Conservation (phyloP, 2,888 invertebrate genomes). For the Cosmia pyralina region DNA sequence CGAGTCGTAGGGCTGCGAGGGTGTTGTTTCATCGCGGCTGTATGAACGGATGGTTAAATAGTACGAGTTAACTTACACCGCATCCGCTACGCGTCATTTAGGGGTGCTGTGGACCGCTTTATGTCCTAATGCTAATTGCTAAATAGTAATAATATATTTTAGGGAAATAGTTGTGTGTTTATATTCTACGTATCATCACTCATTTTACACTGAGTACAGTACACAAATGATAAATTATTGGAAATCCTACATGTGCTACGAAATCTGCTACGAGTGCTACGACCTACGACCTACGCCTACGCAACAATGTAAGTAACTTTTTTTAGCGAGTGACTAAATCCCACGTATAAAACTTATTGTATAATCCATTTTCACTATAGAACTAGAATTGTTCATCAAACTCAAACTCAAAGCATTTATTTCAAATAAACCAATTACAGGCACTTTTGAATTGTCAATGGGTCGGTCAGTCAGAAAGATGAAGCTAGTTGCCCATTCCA, state of each 20-base stretch:
- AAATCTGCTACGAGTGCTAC: constrained; percentile 30
- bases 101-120: constrained; percentile 80
- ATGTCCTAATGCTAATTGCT: constrained; percentile 69
- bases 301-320: not conserved
- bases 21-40: constrained; percentile 84
- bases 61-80: constrained; percentile 89
- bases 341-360: not conserved
- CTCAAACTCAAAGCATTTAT: too few species aligned
- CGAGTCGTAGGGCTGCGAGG: constrained; percentile 72
- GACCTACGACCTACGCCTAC: constrained; percentile 19
- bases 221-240: not conserved
- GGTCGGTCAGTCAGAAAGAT: too few species aligned
- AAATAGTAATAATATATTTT: constrained; percentile 52
- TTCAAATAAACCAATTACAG: too few species aligned
- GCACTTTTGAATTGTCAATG: too few species aligned
- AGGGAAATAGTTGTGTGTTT: constrained; percentile 5
- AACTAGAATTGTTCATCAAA: not conserved
- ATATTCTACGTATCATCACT: not conserved
- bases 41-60: constrained; percentile 90
- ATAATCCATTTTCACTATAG: not conserved
- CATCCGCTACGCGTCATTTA: constrained; percentile 88
- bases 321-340: not conserved
- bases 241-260: constrained; percentile 11
- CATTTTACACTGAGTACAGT: not conserved
- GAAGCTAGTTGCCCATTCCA: too few species aligned